Evolutionary conservation across 2,888 invertebrate species (phyloP), one percentile per base, ranked within the genome.

Genomic region (Torymus auratus): DNA sequence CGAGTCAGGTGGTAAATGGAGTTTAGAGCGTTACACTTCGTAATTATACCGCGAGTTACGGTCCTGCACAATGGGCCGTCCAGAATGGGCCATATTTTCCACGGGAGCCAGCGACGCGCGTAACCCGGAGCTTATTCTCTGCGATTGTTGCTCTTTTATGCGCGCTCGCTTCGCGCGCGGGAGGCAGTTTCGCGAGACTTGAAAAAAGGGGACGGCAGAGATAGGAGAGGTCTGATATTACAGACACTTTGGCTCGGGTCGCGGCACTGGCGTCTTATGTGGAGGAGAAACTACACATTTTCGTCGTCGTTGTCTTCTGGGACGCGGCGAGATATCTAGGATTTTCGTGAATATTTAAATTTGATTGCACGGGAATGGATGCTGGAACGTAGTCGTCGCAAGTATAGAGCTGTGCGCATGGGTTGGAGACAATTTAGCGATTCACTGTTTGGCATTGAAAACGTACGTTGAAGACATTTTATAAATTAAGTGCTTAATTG

Each of bases 1-100:
- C 67, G 61, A 55, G 52, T 53, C 71, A 72, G 71, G 71, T 62
- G 73, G 77, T 72, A 77, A 81, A 77, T 81, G 73, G 62, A 73
- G 77, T 77, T 81, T 68, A 72, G 56, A 62, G 62, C 56, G 69
- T 72, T 68, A 72, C 71, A 77, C 62, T 71, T 56, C 28, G 71
- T 76, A 77, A 77, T 81, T 81, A 77, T 68, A 73, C 13, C 64
- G 20, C 41, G 73, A 77, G 69, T 78, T 78, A 78, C 71, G 65
- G 13, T 41, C 64, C 55, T 17, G 10, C 41, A 58, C 70, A 77
- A 77, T 62, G 70, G 64, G 41, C 14, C 60, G 55, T 64, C 64
- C 56, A 56, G 65, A 78, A 78, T 78, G 64, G 64, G 15, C 60
- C 65, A 78, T 71, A 78, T 71, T 71, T 78, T 65, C 56, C 14